Percentiles rank a stretch among this genome's conserved stretches.
Evolutionary conservation across 2,797 vertebrate genomes (phyloP).

Genomic region (Siniperca obscura): DNA sequence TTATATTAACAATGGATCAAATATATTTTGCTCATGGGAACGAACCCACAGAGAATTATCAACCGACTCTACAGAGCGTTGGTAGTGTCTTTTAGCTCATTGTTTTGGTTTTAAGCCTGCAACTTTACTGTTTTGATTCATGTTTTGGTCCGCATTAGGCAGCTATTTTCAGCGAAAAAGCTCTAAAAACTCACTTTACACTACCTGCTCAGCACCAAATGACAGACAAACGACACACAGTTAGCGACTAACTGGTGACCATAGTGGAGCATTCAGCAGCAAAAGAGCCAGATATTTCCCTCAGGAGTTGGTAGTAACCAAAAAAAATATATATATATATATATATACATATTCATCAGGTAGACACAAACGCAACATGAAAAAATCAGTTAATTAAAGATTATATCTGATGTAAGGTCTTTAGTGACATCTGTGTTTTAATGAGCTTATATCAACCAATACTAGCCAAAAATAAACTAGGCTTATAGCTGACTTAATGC

Average conservation of each 20-base stretch:
- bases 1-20: background rate
- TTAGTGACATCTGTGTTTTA: background rate
- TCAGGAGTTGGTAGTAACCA: background rate
- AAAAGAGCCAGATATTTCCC: background rate
- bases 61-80: background rate
- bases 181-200: background rate
- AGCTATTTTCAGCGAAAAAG: background rate
- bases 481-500: too few species aligned
- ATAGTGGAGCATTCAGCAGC: background rate
- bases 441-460: background rate
- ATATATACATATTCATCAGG: background rate
- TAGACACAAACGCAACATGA: background rate
- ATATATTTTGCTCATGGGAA: background rate
- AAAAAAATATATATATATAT: background rate
- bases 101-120: constrained; percentile 1
- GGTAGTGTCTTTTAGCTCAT: background rate
- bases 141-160: background rate
- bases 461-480: background rate
- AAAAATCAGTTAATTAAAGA: background rate
- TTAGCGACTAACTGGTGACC: background rate
- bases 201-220: background rate
- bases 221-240: background rate
- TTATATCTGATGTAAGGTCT: background rate
- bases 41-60: background rate
- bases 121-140: background rate